Conservation (phyloP, 1,140 invertebrate genomes). For the Scaptomyza hsui region DNA sequence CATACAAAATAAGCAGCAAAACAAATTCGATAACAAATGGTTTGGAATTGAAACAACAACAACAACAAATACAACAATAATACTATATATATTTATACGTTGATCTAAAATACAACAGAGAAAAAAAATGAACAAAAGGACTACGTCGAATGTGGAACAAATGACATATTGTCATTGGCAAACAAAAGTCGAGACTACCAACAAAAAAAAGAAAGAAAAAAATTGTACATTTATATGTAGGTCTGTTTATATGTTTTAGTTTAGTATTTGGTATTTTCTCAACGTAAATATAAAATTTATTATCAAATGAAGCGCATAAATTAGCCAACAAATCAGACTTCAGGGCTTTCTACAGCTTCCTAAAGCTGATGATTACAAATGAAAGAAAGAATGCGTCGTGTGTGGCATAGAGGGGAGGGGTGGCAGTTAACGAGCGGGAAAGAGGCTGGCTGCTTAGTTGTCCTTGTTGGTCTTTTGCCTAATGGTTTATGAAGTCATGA, state of each 20-base stretch:
- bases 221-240: constrained; percentile 6
- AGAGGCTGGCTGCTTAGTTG: constrained; percentile 1
- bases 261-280: constrained; percentile 17
- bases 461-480: neutral
- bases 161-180: constrained; percentile 77
- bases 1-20: constrained; percentile 72
- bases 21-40: constrained; percentile 82
- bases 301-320: constrained; percentile 73
- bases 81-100: constrained; percentile 54
- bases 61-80: constrained; percentile 42
- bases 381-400: constrained; percentile 42
- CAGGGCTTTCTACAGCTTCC: constrained; percentile 7
- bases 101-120: constrained; percentile 17
- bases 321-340: constrained; percentile 67
- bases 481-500: neutral
- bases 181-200: constrained; percentile 21
- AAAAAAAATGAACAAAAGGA: constrained; percentile 49
- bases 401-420: neutral
- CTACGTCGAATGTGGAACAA: constrained; percentile 69
- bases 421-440: neutral
- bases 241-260: constrained; percentile 4
- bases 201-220: constrained; percentile 17
- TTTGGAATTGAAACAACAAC: constrained; percentile 75
- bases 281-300: constrained; percentile 82
- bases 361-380: constrained; percentile 70